Base-by-base conservation (phyloP, 2,888 invertebrate species). In the Plebejus melissa region DNA sequence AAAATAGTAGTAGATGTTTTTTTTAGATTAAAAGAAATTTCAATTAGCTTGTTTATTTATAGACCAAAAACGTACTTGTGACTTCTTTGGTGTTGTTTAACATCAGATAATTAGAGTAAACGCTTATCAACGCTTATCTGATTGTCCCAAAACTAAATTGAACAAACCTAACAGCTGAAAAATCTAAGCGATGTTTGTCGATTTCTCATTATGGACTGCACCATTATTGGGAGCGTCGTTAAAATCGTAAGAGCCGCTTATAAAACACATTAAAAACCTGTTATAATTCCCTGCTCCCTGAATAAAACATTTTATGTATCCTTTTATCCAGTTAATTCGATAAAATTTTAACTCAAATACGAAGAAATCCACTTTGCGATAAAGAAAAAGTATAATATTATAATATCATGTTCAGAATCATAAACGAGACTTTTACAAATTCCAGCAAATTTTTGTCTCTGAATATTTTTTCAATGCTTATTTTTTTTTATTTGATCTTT, bases 311-410 rank as follows among this genome's bases (percentile, higher is more conserved):
- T 65, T 65, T 32, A 65, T 65, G 36, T 65, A 36, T 65, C 32
- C 65, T 36, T 32, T 65, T 36, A 65, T 65, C 65, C 65, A 16
- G 65, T 16, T 65, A 65, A 65, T 65, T 65, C 65, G 1, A 5
- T 36, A 36, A 65, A 65, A 32, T 65, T 65, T 46, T 36, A 65
- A 65, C 5, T 32, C 1, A 65, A 65, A 65, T 65, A 65, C 65
- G 5, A 65, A 36, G 32, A 65, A 65, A 65, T 65, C 65, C 36
- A 65, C 65, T 65, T 65, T 65, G 65, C 65, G 65, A 65, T 65
- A 36, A 65, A 32, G 32, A 60, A 65, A 65, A 32, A 36, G 32
- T 65, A 65, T 32, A 4, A 46, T 11, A 46, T 16, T 54, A 65
- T 11, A 65, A 60, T 28, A 3, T 60, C 28, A 65, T 36, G 11